These are phyloP conservation scores for Morpho helenor DNA, from an alignment of 2,888 invertebrate species.

Conservation along the genomic window DNA sequence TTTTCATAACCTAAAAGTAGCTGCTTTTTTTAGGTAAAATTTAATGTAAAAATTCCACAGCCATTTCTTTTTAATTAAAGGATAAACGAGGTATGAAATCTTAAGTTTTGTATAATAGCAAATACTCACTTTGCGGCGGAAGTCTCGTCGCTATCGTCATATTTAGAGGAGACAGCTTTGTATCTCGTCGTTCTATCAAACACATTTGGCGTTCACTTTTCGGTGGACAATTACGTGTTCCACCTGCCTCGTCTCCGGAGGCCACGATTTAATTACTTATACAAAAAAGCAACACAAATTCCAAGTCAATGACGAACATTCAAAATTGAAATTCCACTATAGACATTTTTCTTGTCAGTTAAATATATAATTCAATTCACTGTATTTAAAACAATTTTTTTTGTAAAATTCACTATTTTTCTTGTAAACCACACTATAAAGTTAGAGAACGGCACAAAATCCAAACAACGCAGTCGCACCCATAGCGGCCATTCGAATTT, in stretches of 20 bases:
- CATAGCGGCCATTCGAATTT: constrained; percentile 10
- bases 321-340: constrained; percentile 1
- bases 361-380: background rate
- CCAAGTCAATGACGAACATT: constrained; percentile 8
- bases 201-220: constrained; percentile 53
- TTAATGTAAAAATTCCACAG: too few relatives aligned
- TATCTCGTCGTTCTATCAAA: constrained; percentile 49
- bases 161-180: constrained; percentile 46
- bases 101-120: constrained; percentile 2
- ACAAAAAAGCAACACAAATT: constrained; percentile 21
- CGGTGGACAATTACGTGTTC: constrained; percentile 39
- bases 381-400: background rate
- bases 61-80: too few relatives aligned
- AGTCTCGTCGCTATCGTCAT: constrained; percentile 68
- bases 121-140: constrained; percentile 60
- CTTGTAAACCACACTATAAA: background rate
- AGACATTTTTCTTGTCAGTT: too few relatives aligned
- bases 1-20: too few relatives aligned
- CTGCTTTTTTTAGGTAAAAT: too few relatives aligned
- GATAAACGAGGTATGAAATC: too few relatives aligned
- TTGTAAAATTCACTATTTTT: background rate
- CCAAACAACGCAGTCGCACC: background rate
- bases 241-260: constrained; percentile 43
- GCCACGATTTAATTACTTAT: constrained; percentile 47
- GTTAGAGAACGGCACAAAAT: background rate